These are phyloP conservation scores for Tolmerus cingulatus DNA, from an alignment of 2,888 invertebrate species.

Conservation along the genomic window DNA sequence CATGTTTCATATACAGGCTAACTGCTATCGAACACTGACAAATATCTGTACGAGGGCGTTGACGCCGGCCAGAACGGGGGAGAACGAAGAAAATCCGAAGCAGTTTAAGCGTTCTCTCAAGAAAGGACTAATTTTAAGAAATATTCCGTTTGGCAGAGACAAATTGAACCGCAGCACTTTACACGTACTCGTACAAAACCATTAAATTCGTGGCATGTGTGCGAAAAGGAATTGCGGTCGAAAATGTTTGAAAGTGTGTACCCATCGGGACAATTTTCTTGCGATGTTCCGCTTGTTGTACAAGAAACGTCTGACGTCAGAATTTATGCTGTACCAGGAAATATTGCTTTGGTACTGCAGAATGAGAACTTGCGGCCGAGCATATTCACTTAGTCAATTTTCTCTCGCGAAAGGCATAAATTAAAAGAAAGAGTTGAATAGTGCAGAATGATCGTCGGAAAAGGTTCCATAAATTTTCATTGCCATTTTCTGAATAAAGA, in stretches of 20 bases:
- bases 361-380: slow-evolving; percentile 24
- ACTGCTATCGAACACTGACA: slow-evolving; percentile 35
- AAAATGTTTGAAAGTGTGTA: slow-evolving; percentile 24
- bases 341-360: slow-evolving; percentile 1
- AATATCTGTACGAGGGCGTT: slow-evolving; percentile 30
- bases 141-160: slow-evolving; percentile 34
- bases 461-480: not conserved
- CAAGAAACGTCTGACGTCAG: slow-evolving; percentile 23
- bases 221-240: slow-evolving; percentile 31
- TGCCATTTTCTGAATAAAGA: not conserved
- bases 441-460: not conserved
- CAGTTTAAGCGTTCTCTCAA: slow-evolving; percentile 11
- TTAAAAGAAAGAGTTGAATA: not conserved
- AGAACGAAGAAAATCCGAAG: not conserved
- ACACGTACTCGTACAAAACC: slow-evolving; percentile 16
- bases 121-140: slow-evolving; percentile 38
- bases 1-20: not conserved
- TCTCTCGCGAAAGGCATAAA: slow-evolving; percentile 11
- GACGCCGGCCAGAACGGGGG: not conserved
- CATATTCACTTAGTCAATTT: slow-evolving; percentile 25
- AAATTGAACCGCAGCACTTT: slow-evolving; percentile 37
- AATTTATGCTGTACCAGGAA: slow-evolving; percentile 16
- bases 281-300: slow-evolving; percentile 29
- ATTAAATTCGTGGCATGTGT: slow-evolving; percentile 33
- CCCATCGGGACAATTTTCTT: slow-evolving; percentile 24